Conservation (phyloP, 2,113 vertebrate genomes). For the Elachura formosa region DNA sequence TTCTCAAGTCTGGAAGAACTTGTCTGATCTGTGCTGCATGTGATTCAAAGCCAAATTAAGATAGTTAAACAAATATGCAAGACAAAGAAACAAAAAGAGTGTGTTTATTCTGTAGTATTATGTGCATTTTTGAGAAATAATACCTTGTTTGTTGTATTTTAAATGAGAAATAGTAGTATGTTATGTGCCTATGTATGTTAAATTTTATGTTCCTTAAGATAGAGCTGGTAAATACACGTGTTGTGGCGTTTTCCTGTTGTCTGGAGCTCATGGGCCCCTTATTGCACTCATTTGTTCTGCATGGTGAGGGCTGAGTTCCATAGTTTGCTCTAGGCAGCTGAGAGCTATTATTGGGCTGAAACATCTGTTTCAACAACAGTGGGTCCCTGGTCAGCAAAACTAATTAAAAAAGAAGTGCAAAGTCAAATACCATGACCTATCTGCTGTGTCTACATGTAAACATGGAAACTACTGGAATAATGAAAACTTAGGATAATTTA, state of each 20-base stretch:
- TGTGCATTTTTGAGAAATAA: neutral
- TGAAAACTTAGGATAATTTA: slow-evolving; percentile 61
- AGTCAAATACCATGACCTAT: slow-evolving; percentile 65
- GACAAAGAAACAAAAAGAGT: neutral
- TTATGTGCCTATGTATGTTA: too few relatives aligned
- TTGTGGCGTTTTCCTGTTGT: neutral
- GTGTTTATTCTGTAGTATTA: neutral
- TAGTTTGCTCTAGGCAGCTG: slow-evolving; percentile 67
- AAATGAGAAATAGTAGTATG: neutral
- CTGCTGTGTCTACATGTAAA: slow-evolving; percentile 50
- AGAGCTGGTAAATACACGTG: neutral
- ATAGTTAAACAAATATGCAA: neutral
- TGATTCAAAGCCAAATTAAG: neutral
- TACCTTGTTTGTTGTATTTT: neutral
- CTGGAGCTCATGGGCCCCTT: neutral
- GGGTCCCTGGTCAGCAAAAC: slow-evolving; percentile 67
- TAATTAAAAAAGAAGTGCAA: slow-evolving; percentile 69
- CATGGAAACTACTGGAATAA: slow-evolving; percentile 57
- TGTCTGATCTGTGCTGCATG: neutral
- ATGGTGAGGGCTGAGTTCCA: slow-evolving; percentile 45
- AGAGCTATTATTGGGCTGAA: slow-evolving; percentile 71
- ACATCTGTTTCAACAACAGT: slow-evolving; percentile 75
- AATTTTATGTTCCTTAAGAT: neutral
- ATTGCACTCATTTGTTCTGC: slow-evolving; percentile 60
- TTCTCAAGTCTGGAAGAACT: neutral